These are phyloP conservation scores for Heliconius himera DNA, from an alignment of 1,140 invertebrate genomes.

Conservation along the genomic window DNA sequence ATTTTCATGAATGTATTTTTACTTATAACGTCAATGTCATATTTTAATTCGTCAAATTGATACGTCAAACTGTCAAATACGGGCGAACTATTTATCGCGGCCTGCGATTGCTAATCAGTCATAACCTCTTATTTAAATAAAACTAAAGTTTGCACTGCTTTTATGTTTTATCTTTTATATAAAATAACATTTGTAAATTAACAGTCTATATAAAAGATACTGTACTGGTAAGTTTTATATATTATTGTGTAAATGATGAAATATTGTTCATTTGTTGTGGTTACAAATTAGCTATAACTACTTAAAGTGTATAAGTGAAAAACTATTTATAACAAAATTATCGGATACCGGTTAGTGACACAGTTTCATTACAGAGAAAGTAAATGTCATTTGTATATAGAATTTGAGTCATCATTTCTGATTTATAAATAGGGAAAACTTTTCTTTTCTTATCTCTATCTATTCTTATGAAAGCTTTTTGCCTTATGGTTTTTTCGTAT, in stretches of 20 bases:
- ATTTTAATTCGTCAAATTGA: not conserved
- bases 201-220: not conserved
- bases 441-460: no score
- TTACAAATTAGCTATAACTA: not conserved
- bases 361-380: not conserved
- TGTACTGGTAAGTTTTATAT: constrained; percentile 1
- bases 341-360: not conserved
- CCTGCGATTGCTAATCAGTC: not conserved
- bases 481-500: no score
- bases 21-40: no score
- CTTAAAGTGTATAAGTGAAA: not conserved
- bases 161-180: not conserved
- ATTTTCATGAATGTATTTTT: not conserved
- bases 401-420: not conserved
- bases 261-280: not conserved
- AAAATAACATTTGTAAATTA: not conserved
- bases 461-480: no score
- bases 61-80: not conserved
- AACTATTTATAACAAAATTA: constrained; percentile 12
- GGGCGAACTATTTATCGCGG: not conserved
- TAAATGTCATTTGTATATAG: constrained; percentile 4
- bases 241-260: not conserved
- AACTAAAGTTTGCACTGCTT: not conserved
- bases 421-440: no score
- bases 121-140: constrained; percentile 1